These are phyloP conservation scores for Tribolium castaneum DNA, from an alignment of 1,140 invertebrate species.

Conservation along the genomic window DNA sequence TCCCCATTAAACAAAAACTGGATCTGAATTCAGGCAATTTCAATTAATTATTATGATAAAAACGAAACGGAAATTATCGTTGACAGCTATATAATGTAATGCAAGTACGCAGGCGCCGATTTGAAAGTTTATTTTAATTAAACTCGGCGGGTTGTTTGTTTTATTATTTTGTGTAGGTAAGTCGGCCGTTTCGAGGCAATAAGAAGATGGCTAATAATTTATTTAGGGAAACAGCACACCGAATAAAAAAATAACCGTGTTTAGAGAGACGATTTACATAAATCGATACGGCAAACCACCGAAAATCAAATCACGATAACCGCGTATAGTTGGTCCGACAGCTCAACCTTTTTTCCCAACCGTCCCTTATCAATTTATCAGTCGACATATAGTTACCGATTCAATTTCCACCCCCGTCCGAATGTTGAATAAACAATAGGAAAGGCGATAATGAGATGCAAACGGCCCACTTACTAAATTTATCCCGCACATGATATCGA, in stretches of 20 bases:
- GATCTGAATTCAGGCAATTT: constrained; percentile 2
- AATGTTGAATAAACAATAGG: neutral
- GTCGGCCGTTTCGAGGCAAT: neutral
- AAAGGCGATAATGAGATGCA: neutral
- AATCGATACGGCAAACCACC: constrained; percentile 42
- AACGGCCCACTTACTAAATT: constrained; percentile 32
- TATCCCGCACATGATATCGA: constrained; percentile 11
- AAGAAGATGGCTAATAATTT: constrained; percentile 18
- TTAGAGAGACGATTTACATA: constrained; percentile 43
- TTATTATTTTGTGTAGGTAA: neutral
- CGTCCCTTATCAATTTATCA: constrained; percentile 5
- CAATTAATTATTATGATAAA: constrained; percentile 33
- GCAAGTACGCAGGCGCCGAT: constrained; percentile 1
- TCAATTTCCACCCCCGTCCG: neutral
- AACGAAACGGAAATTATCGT: constrained; percentile 7
- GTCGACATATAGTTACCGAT: neutral
- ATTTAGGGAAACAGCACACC: neutral
- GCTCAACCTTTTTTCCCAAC: neutral
- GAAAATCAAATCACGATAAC: constrained; percentile 41
- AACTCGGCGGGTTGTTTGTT: neutral
- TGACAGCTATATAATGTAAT: neutral
- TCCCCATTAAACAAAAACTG: neutral
- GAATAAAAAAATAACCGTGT: neutral
- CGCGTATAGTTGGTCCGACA: neutral
- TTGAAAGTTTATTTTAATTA: constrained; percentile 13